Percentiles rank a stretch among this genome's conserved stretches.
Evolutionary conservation across 2,888 invertebrate genomes (phyloP).

Genomic region (Drosophila borborema): DNA sequence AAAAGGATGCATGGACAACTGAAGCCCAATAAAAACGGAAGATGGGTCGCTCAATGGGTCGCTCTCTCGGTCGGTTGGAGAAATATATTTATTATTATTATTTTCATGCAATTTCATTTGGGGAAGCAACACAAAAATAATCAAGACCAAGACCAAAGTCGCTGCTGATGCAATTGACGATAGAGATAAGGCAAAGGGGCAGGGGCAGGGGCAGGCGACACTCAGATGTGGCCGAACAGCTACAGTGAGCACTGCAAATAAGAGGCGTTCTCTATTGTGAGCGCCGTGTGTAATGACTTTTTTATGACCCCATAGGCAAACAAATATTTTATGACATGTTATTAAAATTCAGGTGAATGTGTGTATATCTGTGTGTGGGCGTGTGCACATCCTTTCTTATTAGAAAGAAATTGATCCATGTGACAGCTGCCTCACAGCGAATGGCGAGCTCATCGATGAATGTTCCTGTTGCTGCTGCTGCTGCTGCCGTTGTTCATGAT

Average conservation of each 20-base stretch:
- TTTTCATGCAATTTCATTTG: constrained; percentile 67
- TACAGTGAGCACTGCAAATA: constrained; percentile 1
- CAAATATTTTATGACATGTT: constrained; percentile 79
- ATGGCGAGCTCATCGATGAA: constrained; percentile 16
- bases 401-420: constrained; percentile 75
- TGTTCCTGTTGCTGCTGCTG: constrained; percentile 1
- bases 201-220: background rate
- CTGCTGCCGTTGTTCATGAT: constrained; percentile 7
- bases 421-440: constrained; percentile 36
- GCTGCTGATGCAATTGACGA: constrained; percentile 52
- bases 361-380: constrained; percentile 13
- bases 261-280: constrained; percentile 38
- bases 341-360: constrained; percentile 71
- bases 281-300: constrained; percentile 70
- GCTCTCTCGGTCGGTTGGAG: constrained; percentile 3
- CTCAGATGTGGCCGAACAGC: background rate
- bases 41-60: constrained; percentile 40
- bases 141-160: constrained; percentile 46
- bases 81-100: constrained; percentile 62
- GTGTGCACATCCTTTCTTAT: constrained; percentile 62
- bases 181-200: constrained; percentile 20
- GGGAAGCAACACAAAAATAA: constrained; percentile 40
- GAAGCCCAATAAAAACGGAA: constrained; percentile 32
- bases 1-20: constrained; percentile 46
- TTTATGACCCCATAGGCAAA: constrained; percentile 76